These are phyloP conservation scores for Lota lota DNA, from an alignment of 2,113 vertebrate genomes.

Conservation along the genomic window DNA sequence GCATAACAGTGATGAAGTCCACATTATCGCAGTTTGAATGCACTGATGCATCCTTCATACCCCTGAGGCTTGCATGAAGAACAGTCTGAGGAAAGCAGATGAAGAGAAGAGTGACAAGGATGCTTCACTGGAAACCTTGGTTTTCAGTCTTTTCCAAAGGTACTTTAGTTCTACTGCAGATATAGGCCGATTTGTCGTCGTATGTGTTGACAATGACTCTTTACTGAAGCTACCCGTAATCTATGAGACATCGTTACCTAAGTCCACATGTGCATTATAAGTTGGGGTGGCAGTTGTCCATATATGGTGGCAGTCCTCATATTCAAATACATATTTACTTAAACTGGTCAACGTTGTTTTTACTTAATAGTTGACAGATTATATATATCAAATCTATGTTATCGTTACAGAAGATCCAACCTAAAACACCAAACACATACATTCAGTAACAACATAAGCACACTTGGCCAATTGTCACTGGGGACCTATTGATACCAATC, in stretches of 20 bases:
- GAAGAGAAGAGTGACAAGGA: constrained; percentile 22
- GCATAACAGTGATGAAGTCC: constrained; percentile 66
- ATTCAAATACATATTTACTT: neutral
- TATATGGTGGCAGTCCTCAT: neutral
- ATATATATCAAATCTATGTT: constrained; percentile 36
- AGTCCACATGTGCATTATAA: constrained; percentile 29
- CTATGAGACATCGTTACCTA: constrained; percentile 87
- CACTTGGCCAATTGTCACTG: too few relatives aligned
- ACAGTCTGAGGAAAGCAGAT: constrained; percentile 58
- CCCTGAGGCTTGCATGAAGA: constrained; percentile 69
- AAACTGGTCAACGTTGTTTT: constrained; percentile 56
- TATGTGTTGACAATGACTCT: constrained; percentile 64
- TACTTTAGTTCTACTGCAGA: constrained; percentile 54
- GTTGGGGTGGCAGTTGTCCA: constrained; percentile 43
- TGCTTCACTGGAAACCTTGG: constrained; percentile 31
- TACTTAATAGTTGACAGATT: constrained; percentile 46
- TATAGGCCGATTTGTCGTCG: constrained; percentile 47
- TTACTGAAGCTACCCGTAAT: constrained; percentile 95
- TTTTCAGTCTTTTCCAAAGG: constrained; percentile 35
- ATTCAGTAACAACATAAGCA: too few relatives aligned
- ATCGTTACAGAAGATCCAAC: too few relatives aligned
- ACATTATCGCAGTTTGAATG: constrained; percentile 74
- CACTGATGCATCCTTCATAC: constrained; percentile 62
- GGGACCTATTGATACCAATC: too few relatives aligned
- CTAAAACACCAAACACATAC: too few relatives aligned